Conservation (phyloP, 2,797 vertebrate species). For the Carapus acus region DNA sequence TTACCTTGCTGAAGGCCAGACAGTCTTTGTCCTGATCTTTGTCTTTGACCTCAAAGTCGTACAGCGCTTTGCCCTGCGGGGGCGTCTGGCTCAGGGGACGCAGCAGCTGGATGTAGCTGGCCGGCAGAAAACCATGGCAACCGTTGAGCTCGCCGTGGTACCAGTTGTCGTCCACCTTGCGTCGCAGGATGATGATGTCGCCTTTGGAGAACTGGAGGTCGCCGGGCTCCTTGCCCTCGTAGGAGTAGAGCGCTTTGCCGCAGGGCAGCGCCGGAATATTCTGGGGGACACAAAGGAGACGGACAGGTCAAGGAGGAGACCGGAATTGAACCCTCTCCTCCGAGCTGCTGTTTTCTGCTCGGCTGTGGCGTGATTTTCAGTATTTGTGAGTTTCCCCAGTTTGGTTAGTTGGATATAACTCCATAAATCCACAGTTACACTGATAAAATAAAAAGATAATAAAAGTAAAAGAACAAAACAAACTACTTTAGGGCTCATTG, state of each 20-base stretch:
- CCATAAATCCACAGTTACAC: conserved; percentile 11
- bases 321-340: not conserved
- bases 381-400: not conserved
- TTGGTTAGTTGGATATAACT: no score
- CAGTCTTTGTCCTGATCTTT: conserved; percentile 98
- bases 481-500: conserved; percentile 18
- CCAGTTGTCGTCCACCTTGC: conserved; percentile 95
- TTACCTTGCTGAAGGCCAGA: conserved; percentile 94
- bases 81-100: conserved; percentile 87
- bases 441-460: conserved; percentile 11
- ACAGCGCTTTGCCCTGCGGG: conserved; percentile 95
- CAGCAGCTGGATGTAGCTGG: conserved; percentile 92
- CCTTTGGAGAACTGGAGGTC: conserved; percentile 96
- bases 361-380: no score
- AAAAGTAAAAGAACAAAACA: not conserved
- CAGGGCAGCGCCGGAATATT: conserved; percentile 87
- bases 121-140: conserved; percentile 89
- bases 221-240: conserved; percentile 94
- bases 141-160: conserved; percentile 94
- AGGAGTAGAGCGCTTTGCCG: conserved; percentile 92
- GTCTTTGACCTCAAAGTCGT: conserved; percentile 98
- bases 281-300: conserved; percentile 64
- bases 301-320: not conserved
- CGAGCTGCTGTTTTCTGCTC: no score
- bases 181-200: conserved; percentile 91